These are phyloP conservation scores for Muntiacus muntjak DNA, from an alignment of 2,113 vertebrate species.

Conservation along the genomic window DNA sequence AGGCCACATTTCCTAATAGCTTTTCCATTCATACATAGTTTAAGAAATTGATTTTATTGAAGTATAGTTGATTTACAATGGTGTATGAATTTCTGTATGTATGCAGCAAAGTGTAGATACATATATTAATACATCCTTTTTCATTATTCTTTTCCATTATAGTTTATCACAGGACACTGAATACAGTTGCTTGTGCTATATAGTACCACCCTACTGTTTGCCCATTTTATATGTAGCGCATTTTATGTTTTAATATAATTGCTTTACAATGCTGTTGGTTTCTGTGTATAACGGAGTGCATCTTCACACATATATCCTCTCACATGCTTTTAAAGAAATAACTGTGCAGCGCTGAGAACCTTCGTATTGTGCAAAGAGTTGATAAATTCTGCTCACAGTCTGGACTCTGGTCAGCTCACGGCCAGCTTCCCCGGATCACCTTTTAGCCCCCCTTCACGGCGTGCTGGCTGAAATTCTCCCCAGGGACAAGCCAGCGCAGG, in stretches of 20 bases:
- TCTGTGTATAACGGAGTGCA: not conserved
- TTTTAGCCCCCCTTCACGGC: conserved; percentile 2
- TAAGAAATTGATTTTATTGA: not conserved
- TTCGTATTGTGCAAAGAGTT: not conserved
- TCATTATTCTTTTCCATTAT: not conserved
- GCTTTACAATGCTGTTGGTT: not conserved
- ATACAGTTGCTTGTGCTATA: not conserved
- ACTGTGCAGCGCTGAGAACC: not conserved
- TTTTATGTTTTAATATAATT: not conserved
- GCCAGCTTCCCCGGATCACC: not conserved
- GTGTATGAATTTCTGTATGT: not conserved
- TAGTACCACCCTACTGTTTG: not conserved
- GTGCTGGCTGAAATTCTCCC: not conserved
- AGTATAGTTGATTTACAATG: not conserved
- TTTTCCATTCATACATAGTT: not conserved
- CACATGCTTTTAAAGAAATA: not conserved
- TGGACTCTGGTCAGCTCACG: not conserved
- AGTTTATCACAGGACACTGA: not conserved
- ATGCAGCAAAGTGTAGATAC: not conserved
- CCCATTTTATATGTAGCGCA: not conserved
- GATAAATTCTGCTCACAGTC: not conserved
- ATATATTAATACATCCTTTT: not conserved
- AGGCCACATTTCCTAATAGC: not conserved
- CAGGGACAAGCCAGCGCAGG: not conserved
- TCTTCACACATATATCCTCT: not conserved